Conservation (phyloP, 2,113 vertebrate genomes). For the Corvus hawaiiensis region DNA sequence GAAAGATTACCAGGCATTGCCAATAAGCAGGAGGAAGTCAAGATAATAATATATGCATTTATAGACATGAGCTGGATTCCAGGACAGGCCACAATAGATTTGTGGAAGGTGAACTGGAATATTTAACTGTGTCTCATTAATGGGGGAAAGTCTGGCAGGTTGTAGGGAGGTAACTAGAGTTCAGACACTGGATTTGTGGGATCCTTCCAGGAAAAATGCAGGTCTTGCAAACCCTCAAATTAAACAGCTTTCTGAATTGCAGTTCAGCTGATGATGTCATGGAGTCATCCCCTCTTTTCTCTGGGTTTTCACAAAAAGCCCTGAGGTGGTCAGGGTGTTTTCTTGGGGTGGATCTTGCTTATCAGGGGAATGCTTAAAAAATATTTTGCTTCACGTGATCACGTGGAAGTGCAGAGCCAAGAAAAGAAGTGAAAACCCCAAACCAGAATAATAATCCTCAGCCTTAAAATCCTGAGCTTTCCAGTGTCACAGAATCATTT, state of each 20-base stretch:
- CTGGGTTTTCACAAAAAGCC: neutral
- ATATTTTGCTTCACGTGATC: neutral
- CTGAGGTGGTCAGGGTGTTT: neutral
- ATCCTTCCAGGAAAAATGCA: neutral
- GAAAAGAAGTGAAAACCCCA: neutral
- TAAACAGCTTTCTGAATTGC: neutral
- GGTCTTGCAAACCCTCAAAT: neutral
- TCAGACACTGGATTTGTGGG: neutral
- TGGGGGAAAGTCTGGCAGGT: slow-evolving; percentile 25
- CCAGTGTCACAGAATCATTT: neutral
- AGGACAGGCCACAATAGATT: slow-evolving; percentile 27
- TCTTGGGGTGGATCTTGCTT: neutral
- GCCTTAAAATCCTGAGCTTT: neutral
- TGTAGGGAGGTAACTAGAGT: slow-evolving; percentile 6
- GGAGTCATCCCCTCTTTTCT: neutral
- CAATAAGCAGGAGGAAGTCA: slow-evolving; percentile 63
- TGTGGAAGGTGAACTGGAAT: slow-evolving; percentile 30
- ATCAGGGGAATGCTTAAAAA: neutral
- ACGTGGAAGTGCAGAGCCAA: neutral
- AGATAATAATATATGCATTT: slow-evolving; percentile 1
- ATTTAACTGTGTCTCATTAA: slow-evolving; percentile 25
- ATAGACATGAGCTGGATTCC: neutral
- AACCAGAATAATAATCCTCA: neutral
- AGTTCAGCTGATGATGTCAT: slow-evolving; percentile 11
- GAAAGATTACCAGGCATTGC: slow-evolving; percentile 63